Evolutionary conservation across 2,797 vertebrate genomes (phyloP).

Genomic region (Avahi laniger): DNA sequence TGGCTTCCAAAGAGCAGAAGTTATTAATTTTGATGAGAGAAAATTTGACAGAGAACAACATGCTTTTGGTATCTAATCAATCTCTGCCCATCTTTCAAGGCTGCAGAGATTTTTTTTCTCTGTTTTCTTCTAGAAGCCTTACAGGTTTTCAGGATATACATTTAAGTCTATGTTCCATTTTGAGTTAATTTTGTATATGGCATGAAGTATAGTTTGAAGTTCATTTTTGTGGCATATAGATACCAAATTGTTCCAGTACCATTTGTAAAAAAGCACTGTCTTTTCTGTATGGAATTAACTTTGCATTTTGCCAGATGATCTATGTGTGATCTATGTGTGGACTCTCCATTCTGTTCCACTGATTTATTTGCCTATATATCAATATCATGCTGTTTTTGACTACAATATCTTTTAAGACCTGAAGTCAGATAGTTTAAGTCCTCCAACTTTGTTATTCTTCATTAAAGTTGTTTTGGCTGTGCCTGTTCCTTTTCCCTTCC

Average conservation of each 20-base stretch:
- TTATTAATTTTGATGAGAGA: not conserved
- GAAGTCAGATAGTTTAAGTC: not conserved
- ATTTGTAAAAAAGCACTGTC: not conserved
- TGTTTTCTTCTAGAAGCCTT: slow-evolving; percentile 2
- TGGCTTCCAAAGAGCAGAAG: not conserved
- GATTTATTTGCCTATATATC: not conserved
- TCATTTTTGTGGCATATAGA: not conserved
- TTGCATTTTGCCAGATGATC: not conserved
- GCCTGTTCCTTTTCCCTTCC: not conserved
- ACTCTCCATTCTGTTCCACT: not conserved
- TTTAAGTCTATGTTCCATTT: not conserved
- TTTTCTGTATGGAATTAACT: not conserved
- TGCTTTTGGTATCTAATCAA: not conserved
- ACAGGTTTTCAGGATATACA: not conserved
- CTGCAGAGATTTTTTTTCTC: not conserved
- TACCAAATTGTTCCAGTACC: not conserved
- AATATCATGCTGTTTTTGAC: not conserved
- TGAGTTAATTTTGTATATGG: not conserved
- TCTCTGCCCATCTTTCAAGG: not conserved
- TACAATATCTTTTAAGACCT: not conserved
- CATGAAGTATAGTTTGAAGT: not conserved
- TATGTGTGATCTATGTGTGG: not conserved
- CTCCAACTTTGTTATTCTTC: not conserved
- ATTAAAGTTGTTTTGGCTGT: not conserved
- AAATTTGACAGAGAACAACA: not conserved